Percentiles rank a stretch among this genome's conserved stretches.
Conservation (phyloP, 2,888 invertebrate genomes). For the Rhopalosiphum nymphaeae region DNA sequence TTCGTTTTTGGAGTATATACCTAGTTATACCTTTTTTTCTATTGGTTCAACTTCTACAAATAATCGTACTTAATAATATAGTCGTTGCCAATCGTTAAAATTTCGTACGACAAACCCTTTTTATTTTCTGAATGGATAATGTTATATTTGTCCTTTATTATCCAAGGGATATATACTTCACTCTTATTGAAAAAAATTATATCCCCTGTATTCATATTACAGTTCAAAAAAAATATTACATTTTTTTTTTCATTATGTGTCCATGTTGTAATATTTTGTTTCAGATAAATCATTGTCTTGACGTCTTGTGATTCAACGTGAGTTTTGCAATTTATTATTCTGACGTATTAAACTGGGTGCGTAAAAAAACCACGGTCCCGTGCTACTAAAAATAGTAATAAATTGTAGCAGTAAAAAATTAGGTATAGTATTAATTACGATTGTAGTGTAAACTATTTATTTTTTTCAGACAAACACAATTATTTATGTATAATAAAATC, state of each 20-base stretch:
- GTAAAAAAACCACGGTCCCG: neutral
- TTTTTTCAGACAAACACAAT: neutral
- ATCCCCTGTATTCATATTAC: neutral
- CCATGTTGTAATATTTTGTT: neutral
- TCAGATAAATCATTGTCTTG: neutral
- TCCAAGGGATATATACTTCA: neutral
- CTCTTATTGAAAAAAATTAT: neutral
- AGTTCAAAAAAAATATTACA: neutral
- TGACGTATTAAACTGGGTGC: neutral
- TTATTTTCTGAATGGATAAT: neutral
- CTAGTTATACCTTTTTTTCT: neutral
- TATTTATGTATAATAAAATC: neutral
- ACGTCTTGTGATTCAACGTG: neutral
- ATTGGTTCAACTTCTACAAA: neutral
- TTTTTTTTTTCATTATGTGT: neutral
- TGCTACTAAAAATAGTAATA: neutral
- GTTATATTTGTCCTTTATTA: neutral
- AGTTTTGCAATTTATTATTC: neutral
- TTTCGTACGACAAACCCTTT: neutral
- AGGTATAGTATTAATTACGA: too few species aligned
- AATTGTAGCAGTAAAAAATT: neutral
- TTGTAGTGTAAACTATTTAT: neutral
- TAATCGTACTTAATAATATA: neutral
- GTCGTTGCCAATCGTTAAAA: neutral
- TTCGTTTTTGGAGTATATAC: neutral